These are phyloP conservation scores for Gonioctena quinquepunctata DNA, from an alignment of 1,140 invertebrate species.

Conservation along the genomic window DNA sequence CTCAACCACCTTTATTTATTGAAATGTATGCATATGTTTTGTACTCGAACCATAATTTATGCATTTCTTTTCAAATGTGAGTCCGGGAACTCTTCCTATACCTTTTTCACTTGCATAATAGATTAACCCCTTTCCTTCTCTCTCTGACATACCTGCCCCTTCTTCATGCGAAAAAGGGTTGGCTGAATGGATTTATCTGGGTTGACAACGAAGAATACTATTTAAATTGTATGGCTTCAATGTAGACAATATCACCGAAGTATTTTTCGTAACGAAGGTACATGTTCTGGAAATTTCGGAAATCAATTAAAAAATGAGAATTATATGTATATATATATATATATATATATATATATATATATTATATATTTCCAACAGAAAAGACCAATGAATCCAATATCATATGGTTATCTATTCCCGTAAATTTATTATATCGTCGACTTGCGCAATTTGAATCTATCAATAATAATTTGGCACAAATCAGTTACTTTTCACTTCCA, in stretches of 20 bases:
- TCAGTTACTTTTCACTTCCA: too few species aligned
- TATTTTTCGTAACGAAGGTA: too few species aligned
- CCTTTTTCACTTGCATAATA: conserved; percentile 31
- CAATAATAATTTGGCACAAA: too few species aligned
- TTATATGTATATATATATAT: too few species aligned
- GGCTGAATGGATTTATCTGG: conserved; percentile 27
- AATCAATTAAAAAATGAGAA: too few species aligned
- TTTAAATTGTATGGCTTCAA: conserved; percentile 11
- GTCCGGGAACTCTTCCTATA: conserved; percentile 33
- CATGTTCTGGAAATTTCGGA: too few species aligned
- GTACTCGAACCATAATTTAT: conserved; percentile 32
- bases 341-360: too few species aligned
- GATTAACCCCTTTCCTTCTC: conserved; percentile 12
- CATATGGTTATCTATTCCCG: too few species aligned
- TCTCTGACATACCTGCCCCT: conserved; percentile 28
- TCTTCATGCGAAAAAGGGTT: conserved; percentile 24
- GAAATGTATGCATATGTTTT: conserved; percentile 36
- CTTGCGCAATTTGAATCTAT: too few species aligned
- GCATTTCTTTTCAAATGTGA: conserved; percentile 33
- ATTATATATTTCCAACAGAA: too few species aligned
- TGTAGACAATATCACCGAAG: not conserved
- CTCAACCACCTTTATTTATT: conserved; percentile 6
- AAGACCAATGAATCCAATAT: too few species aligned
- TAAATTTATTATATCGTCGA: too few species aligned
- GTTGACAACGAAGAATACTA: conserved; percentile 27